phyloP scores from a whole-genome alignment of 1,140 invertebrate species.

The Drosophila ercepeae region DNA sequence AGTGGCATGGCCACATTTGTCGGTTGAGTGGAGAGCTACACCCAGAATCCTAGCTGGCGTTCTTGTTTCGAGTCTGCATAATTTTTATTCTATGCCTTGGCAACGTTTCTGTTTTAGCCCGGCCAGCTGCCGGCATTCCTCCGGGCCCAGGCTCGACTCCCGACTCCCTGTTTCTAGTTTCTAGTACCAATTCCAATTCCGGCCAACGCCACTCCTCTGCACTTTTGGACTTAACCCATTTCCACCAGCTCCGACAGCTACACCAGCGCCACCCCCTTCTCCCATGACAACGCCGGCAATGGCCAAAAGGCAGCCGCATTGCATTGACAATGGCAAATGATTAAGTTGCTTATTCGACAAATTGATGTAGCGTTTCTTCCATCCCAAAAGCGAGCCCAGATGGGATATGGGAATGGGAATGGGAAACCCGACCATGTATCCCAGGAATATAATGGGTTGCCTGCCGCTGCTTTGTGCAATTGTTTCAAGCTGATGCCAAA shows the following conservation, averaged over 20 bases:
- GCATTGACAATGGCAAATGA: conserved; percentile 77
- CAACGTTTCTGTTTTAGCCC: conserved; percentile 42
- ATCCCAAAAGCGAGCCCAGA: conserved; percentile 12
- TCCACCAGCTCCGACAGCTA: neutral
- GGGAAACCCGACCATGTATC: conserved; percentile 9
- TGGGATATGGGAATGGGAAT: neutral
- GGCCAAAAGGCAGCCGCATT: conserved; percentile 42
- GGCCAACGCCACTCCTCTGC: neutral
- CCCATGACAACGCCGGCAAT: conserved; percentile 3
- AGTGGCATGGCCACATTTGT: conserved; percentile 79
- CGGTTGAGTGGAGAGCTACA: conserved; percentile 58
- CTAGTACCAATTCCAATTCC: conserved; percentile 13
- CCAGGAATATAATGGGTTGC: conserved; percentile 28
- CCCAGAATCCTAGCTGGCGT: conserved; percentile 7
- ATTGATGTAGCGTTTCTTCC: conserved; percentile 64
- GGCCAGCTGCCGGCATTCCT: conserved; percentile 18
- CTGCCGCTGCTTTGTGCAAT: conserved; percentile 14
- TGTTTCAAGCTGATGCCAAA: conserved; percentile 38
- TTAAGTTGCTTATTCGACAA: conserved; percentile 81
- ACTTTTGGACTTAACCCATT: neutral
- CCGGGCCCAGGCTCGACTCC: neutral
- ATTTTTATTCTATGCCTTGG: conserved; percentile 74
- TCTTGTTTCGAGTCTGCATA: conserved; percentile 67
- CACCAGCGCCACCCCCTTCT: too few relatives aligned
- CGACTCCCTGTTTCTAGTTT: neutral